A percentile compares a stretch with the other conserved stretches of the same genome.
Evolutionary conservation across 64 coral and sea anemone species (phyloP).

Genomic region (Astreopora myriophthalma): DNA sequence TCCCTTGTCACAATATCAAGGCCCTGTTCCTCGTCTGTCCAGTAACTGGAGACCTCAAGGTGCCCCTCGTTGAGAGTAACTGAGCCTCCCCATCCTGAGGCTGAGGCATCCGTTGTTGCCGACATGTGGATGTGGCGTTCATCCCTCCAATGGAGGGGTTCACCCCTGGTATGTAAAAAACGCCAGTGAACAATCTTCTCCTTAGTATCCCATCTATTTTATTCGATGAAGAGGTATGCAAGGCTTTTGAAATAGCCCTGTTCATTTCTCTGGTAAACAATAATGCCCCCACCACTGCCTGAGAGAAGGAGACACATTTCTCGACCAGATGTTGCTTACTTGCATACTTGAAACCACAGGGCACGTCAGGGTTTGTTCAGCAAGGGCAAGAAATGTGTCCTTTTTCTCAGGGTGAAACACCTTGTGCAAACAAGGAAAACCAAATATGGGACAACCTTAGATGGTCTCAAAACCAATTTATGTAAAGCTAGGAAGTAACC

Average conservation of each 20-base stretch:
- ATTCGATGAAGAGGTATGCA: not conserved
- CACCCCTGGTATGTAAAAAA: constrained; percentile 16
- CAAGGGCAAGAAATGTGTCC: constrained; percentile 23
- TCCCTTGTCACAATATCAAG: constrained; percentile 24
- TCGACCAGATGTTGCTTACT: constrained; percentile 48
- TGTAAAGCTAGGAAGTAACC: constrained; percentile 62
- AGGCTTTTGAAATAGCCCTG: constrained; percentile 28
- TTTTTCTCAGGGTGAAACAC: constrained; percentile 37
- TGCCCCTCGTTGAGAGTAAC: not conserved
- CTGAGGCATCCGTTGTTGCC: not conserved
- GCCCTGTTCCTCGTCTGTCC: constrained; percentile 11
- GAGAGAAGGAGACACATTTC: constrained; percentile 68
- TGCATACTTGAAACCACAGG: constrained; percentile 20
- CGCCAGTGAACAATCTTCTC: constrained; percentile 48
- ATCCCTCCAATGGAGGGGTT: constrained; percentile 17
- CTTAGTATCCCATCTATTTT: not conserved
- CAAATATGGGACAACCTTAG: constrained; percentile 44
- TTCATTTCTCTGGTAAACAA: constrained; percentile 71
- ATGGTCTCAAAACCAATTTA: constrained; percentile 48
- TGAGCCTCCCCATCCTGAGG: not conserved
- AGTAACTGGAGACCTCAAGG: constrained; percentile 21
- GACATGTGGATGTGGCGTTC: constrained; percentile 13
- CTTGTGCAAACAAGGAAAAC: constrained; percentile 12
- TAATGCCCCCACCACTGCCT: constrained; percentile 23
- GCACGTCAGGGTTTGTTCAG: not conserved